phyloP scores from a whole-genome alignment of 2,888 invertebrate genomes.

The Aspidapion aeneum region DNA sequence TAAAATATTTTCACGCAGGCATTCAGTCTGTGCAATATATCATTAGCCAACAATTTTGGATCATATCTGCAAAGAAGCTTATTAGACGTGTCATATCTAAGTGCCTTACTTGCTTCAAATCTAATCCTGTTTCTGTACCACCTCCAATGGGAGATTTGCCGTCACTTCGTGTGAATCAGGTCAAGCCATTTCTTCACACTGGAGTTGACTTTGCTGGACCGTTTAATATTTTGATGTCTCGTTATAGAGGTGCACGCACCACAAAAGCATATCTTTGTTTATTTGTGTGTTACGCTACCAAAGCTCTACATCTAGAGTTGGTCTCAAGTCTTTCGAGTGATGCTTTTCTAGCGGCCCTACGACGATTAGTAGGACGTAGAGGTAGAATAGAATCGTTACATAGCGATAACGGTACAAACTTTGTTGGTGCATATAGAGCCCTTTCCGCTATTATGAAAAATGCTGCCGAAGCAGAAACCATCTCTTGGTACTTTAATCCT shows the following conservation, averaged over 20 bases:
- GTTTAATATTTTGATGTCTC: conserved; percentile 19
- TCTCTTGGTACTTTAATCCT: conserved; percentile 6
- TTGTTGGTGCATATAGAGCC: not conserved
- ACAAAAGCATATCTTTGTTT: conserved; percentile 25
- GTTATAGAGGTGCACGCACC: conserved; percentile 16
- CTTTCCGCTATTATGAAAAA: not conserved
- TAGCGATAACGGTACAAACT: not conserved
- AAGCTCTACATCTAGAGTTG: conserved; percentile 27
- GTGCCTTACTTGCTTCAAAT: conserved; percentile 26
- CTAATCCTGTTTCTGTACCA: conserved; percentile 17
- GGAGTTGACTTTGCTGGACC: conserved; percentile 30
- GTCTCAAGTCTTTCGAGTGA: conserved; percentile 25
- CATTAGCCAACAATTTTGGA: conserved; percentile 24
- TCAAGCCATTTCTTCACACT: conserved; percentile 19
- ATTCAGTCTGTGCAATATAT: conserved; percentile 17
- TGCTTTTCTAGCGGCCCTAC: conserved; percentile 21
- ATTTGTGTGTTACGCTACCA: conserved; percentile 28
- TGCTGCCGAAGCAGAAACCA: not conserved
- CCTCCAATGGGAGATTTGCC: conserved; percentile 27
- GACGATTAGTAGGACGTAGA: conserved; percentile 23
- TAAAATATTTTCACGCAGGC: conserved; percentile 24
- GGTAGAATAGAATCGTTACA: conserved; percentile 11
- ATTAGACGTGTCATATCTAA: conserved; percentile 10
- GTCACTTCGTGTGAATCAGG: conserved; percentile 13
- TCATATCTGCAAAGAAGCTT: conserved; percentile 19